Evolutionary conservation across 2,797 vertebrate species (phyloP).

Genomic region (Sebastes aleutianus): DNA sequence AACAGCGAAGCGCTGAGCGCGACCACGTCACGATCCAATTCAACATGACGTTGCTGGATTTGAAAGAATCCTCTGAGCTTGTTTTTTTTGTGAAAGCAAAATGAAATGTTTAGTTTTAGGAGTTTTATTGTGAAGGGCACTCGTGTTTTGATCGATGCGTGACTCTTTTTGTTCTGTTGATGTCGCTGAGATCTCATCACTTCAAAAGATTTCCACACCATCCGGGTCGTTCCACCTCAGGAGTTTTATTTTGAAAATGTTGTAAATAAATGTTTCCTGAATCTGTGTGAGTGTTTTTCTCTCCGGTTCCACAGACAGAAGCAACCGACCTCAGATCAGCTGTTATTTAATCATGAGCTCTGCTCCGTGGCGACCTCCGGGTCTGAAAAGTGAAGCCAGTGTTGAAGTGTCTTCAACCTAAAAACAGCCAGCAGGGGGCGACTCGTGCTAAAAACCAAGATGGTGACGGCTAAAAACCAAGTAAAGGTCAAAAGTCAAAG

Average conservation of each 20-base stretch:
- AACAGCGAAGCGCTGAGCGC: no score
- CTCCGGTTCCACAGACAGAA: background rate
- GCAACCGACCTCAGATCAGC: background rate
- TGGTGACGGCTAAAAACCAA: no score
- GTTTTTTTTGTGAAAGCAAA: no score
- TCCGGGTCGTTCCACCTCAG: background rate
- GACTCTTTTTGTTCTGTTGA: background rate
- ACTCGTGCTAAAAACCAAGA: no score
- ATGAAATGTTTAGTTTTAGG: no score
- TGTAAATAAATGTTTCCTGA: background rate
- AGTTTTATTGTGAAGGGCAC: background rate
- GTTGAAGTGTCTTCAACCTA: no score
- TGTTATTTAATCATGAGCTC: no score
- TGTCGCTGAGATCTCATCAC: no score
- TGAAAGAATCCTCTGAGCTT: background rate
- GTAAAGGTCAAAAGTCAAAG: no score
- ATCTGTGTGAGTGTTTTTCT: background rate
- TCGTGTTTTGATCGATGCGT: background rate
- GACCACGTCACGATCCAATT: background rate
- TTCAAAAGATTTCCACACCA: background rate
- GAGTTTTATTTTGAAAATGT: background rate
- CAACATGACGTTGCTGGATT: background rate
- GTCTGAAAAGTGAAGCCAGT: no score
- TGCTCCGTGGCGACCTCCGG: background rate
- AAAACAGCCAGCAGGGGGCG: no score